Conservation (phyloP, 2,113 vertebrate species). For the Carettochelys insculpta region DNA sequence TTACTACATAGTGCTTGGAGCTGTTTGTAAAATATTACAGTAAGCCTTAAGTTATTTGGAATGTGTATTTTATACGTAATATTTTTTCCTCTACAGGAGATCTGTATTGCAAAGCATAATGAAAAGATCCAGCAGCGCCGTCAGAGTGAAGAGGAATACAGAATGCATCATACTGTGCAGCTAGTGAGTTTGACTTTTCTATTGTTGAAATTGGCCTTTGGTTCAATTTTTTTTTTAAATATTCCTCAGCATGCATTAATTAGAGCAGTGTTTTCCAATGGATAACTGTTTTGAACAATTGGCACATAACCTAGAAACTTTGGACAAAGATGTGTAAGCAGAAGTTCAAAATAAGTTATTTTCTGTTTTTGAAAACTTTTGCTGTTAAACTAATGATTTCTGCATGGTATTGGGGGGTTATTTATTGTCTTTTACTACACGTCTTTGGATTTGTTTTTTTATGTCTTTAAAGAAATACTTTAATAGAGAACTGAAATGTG, state of each 20-base stretch:
- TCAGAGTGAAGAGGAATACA: constrained; percentile 74
- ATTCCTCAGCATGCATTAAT: neutral
- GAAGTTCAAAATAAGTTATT: neutral
- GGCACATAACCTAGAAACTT: neutral
- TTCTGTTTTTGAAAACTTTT: neutral
- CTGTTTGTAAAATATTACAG: neutral
- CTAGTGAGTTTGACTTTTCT: constrained; percentile 74
- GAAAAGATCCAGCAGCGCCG: constrained; percentile 89
- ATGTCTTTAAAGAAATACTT: no score
- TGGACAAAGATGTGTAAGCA: neutral
- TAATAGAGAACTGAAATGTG: neutral
- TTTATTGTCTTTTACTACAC: neutral
- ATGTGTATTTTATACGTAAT: neutral
- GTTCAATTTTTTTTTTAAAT: neutral
- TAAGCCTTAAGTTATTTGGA: neutral
- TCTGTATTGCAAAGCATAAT: constrained; percentile 92
- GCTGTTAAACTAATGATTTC: neutral
- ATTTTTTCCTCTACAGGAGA: constrained; percentile 84
- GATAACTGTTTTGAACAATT: neutral
- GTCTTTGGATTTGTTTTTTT: neutral
- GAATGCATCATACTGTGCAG: constrained; percentile 73
- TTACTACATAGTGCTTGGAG: neutral
- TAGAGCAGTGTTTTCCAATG: neutral
- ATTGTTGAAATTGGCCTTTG: constrained; percentile 4
- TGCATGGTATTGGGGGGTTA: neutral